Evolutionary conservation across 2,888 invertebrate species (phyloP), one percentile per base, ranked within the genome.

Genomic region (Aphidoletes aphidimyza): DNA sequence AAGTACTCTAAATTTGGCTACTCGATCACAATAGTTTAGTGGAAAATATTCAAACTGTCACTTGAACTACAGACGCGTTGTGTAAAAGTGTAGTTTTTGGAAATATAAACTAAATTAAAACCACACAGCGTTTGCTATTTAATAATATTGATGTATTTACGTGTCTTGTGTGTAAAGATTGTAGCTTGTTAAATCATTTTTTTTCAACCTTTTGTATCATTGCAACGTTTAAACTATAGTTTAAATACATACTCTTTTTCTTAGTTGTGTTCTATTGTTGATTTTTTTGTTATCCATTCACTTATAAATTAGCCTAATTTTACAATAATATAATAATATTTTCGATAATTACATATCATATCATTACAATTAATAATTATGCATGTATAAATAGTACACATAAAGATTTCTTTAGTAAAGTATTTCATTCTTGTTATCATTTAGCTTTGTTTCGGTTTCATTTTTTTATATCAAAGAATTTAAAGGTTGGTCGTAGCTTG

Each of bases 341-440:
- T 37, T n/a, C 37, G 37, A 81, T 81, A 81, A 81, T 81, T 81
- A 81, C 81, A 81, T 81, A 69, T 37, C 81, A 81, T 54, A 54
- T 78, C 78, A 36, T 78, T 36, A 78, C 36, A 78, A 36, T 78
- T 78, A 78, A 36, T 81, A 81, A 81, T 81, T 37, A 37, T 37
- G 36, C 11, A 37, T n/a, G 81, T 81, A 81, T 81, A 81, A 81
- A 81, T 81, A 81, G 37, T 81, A 81, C 81, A 81, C 81, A 81
- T 81, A 81, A 36, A 81, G 37, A 81, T 37, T 37, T 37, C 37
- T 81, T 81, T 81, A 37, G 37, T 81, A 37, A 37, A 37, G 81
- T 81, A n/a, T 81, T 81, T 81, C 37, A 37, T 81, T 37, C 1
- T 78, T 19, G 36, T 78, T 78, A 78, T 69, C 30, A 30, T 26